A percentile compares a stretch with the other conserved stretches of the same genome.
These are phyloP conservation scores for Plagodis dolabraria DNA, from an alignment of 2,888 invertebrate genomes.

Conservation along the genomic window DNA sequence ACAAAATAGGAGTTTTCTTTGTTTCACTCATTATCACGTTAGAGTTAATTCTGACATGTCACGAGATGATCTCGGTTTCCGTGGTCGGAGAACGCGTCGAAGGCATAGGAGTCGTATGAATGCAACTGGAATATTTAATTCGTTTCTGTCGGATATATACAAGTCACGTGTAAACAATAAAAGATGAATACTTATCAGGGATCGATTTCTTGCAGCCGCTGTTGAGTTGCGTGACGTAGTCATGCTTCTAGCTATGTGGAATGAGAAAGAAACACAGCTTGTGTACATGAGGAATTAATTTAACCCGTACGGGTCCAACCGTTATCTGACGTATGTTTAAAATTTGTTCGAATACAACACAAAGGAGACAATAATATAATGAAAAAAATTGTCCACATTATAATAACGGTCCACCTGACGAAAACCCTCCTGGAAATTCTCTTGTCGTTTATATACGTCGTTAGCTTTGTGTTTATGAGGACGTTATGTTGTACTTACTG, in stretches of 20 bases:
- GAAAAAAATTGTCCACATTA: too few species aligned
- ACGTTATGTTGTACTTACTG: too few species aligned
- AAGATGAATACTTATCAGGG: constrained; percentile 39
- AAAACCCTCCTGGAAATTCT: too few species aligned
- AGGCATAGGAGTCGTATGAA: constrained; percentile 41
- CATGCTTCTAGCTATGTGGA: constrained; percentile 12
- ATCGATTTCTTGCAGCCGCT: constrained; percentile 35
- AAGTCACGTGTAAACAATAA: constrained; percentile 62
- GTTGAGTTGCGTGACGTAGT: constrained; percentile 12
- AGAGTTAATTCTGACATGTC: constrained; percentile 48
- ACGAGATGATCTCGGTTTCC: constrained; percentile 43
- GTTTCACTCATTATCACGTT: constrained; percentile 54
- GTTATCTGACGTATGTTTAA: too few species aligned
- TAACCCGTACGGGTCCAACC: too few species aligned
- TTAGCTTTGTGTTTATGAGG: too few species aligned
- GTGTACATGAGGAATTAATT: not conserved
- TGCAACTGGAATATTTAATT: constrained; percentile 52
- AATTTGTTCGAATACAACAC: too few species aligned
- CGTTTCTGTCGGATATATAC: constrained; percentile 56
- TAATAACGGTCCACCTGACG: too few species aligned
- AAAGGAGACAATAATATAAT: too few species aligned
- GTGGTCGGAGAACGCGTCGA: constrained; percentile 44
- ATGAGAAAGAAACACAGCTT: not conserved
- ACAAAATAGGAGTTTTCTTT: constrained; percentile 52
- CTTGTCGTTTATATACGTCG: too few species aligned